These are phyloP conservation scores for Beaufortia kweichowensis DNA, from an alignment of 2,113 vertebrate genomes.

Conservation along the genomic window DNA sequence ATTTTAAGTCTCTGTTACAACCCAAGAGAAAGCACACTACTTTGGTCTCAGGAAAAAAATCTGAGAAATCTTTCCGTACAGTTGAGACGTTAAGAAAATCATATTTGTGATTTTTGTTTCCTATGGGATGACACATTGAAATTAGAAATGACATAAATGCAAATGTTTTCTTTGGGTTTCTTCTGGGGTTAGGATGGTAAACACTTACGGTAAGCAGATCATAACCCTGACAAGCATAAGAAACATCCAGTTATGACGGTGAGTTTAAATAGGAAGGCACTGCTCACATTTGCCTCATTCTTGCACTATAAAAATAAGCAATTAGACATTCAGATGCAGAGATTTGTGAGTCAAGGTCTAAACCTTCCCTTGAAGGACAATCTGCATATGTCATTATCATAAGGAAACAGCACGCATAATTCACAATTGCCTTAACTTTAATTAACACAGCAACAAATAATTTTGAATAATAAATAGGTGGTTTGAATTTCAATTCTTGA, in stretches of 20 bases:
- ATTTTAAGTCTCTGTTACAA: too few relatives aligned
- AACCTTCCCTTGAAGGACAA: constrained; percentile 27
- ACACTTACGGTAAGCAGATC: constrained; percentile 18
- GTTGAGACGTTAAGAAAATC: too few relatives aligned
- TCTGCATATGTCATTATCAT: constrained; percentile 31
- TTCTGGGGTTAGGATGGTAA: constrained; percentile 7
- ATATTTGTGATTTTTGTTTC: too few relatives aligned
- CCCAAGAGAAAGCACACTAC: too few relatives aligned
- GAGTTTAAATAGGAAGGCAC: background rate
- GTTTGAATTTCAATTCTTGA: constrained; percentile 39
- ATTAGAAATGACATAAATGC: background rate
- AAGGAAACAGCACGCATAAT: constrained; percentile 50
- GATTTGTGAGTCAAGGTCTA: constrained; percentile 52
- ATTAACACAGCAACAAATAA: constrained; percentile 52
- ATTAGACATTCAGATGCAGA: constrained; percentile 56
- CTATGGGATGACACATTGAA: too few relatives aligned
- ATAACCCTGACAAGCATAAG: background rate
- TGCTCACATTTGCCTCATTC: background rate
- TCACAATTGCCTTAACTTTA: constrained; percentile 53
- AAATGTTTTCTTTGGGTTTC: constrained; percentile 5
- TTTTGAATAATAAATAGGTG: constrained; percentile 57
- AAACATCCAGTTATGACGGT: too few relatives aligned
- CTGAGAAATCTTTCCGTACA: background rate
- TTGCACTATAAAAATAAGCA: constrained; percentile 35
- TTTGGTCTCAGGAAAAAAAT: too few relatives aligned